Percentiles rank a stretch among this genome's conserved stretches.
Conservation (phyloP, 1,140 invertebrate genomes). For the Ctenoplectra terminalis region DNA sequence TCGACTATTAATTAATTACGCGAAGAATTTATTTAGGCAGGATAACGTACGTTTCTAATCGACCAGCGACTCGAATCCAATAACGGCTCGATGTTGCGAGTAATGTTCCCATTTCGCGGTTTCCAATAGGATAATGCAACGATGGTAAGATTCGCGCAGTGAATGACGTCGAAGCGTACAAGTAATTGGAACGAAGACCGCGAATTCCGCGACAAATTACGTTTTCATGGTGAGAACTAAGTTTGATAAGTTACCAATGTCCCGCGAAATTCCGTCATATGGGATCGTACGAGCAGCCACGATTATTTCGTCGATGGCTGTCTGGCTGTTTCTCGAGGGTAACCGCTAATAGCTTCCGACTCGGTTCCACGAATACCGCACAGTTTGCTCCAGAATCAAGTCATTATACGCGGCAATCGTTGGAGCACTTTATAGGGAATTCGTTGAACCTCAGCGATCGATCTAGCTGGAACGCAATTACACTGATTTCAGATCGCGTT, state of each 20-base stretch:
- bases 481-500: not conserved
- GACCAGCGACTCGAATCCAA: too few relatives aligned
- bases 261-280: not conserved
- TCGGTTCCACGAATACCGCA: not conserved
- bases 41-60: not conserved
- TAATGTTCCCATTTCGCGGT: slow-evolving; percentile 34
- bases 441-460: not conserved
- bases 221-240: not conserved
- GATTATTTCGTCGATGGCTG: slow-evolving; percentile 27
- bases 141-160: too few relatives aligned
- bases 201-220: too few relatives aligned
- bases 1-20: too few relatives aligned
- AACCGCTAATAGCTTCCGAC: slow-evolving; percentile 16
- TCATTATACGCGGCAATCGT: not conserved
- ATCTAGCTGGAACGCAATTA: not conserved
- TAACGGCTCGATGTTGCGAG: too few relatives aligned
- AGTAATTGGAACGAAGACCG: too few relatives aligned
- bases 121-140: slow-evolving; percentile 13
- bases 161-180: too few relatives aligned
- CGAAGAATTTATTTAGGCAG: too few relatives aligned
- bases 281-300: not conserved
- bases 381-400: not conserved
- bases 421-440: not conserved
- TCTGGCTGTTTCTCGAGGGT: not conserved
- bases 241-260: slow-evolving; percentile 22